phyloP scores from a whole-genome alignment of 2,797 vertebrate genomes.

The Sitta carolinensis region DNA sequence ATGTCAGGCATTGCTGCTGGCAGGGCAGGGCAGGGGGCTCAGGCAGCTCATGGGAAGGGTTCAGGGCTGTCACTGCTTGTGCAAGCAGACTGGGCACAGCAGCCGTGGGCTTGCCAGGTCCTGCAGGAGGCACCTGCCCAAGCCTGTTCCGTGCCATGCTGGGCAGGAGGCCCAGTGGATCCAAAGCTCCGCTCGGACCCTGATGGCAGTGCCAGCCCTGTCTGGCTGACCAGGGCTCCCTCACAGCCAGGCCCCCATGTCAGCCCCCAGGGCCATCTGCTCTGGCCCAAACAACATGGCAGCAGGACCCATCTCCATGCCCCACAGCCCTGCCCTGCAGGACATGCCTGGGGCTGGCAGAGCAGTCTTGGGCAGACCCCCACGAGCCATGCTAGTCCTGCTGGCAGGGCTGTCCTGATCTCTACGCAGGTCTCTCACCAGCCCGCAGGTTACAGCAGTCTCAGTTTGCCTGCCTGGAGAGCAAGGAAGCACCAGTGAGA shows the following conservation, averaged over 20 bases:
- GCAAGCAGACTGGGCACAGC: background rate
- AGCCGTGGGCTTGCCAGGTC: background rate
- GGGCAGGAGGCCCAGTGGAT: background rate
- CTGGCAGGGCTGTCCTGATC: background rate
- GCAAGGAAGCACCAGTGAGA: background rate
- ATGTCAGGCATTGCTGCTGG: background rate
- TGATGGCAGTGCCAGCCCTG: background rate
- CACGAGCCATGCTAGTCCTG: rapidly evolving
- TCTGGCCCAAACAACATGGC: rapidly evolving
- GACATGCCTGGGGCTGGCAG: background rate
- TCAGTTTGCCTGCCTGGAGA: background rate
- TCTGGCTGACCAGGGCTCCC: background rate
- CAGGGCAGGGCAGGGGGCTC: background rate
- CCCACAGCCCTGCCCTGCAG: background rate
- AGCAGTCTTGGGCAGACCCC: background rate
- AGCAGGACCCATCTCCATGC: background rate
- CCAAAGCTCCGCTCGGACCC: rapidly evolving
- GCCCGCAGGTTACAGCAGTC: rapidly evolving
- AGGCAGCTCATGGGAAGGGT: rapidly evolving
- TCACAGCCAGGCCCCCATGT: rapidly evolving
- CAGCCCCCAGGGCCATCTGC: background rate
- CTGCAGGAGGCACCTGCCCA: background rate
- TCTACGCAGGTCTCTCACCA: rapidly evolving
- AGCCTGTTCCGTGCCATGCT: background rate
- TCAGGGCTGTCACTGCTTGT: background rate